Conservation (phyloP, 2,797 vertebrate species). For the Tamandua tetradactyla region DNA sequence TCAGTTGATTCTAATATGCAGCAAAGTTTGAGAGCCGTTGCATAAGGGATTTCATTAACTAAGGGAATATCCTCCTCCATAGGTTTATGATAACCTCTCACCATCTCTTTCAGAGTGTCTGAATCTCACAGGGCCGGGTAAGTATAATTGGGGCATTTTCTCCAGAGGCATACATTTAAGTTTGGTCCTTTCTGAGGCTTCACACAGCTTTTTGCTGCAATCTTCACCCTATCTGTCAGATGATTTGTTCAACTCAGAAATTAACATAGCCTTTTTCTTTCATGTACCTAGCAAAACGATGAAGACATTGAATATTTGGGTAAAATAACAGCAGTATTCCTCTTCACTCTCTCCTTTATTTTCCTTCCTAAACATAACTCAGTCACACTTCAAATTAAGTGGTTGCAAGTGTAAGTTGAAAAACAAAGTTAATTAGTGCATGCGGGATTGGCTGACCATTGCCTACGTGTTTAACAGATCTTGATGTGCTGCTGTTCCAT, state of each 20-base stretch:
- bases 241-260: neutral
- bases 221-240: neutral
- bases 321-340: conserved; percentile 19
- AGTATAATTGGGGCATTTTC: conserved; percentile 5
- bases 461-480: conserved; percentile 64
- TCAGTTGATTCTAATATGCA: neutral
- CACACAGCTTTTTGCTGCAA: neutral
- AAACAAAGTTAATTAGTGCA: conserved; percentile 76
- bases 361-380: conserved; percentile 53
- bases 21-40: conserved; percentile 21
- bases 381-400: conserved; percentile 70
- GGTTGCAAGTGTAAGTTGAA: conserved; percentile 62
- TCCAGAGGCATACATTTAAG: conserved; percentile 33
- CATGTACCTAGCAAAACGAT: neutral
- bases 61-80: conserved; percentile 25
- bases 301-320: neutral
- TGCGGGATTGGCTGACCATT: conserved; percentile 54
- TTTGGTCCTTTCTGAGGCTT: conserved; percentile 13
- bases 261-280: neutral
- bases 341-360: neutral
- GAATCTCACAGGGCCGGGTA: neutral
- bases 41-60: conserved; percentile 29
- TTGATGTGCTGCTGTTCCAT: conserved; percentile 60
- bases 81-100: conserved; percentile 31
- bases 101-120: conserved; percentile 16